Conservation (phyloP, 2,888 invertebrate genomes). For the Acrobasis suavella region DNA sequence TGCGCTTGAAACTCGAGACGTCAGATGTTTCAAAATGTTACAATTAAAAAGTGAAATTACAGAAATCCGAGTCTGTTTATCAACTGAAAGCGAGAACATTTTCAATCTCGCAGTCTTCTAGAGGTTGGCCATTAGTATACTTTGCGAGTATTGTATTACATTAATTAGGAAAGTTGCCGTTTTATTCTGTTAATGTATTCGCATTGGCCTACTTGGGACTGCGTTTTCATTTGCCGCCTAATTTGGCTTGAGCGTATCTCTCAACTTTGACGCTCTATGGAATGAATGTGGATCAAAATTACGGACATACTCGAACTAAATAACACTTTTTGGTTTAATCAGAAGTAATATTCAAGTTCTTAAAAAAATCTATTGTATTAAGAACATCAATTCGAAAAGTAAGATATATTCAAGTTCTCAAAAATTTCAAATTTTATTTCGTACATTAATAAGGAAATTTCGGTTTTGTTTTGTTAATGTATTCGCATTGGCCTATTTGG, state of each 20-base stretch:
- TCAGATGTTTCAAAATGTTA: neutral
- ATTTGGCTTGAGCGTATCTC: slow-evolving; percentile 13
- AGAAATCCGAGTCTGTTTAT: slow-evolving; percentile 8
- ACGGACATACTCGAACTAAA: no score
- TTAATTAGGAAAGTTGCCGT: slow-evolving; percentile 61
- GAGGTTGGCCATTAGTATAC: neutral
- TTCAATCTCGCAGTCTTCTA: slow-evolving; percentile 3
- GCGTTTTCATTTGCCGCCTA: slow-evolving; percentile 15
- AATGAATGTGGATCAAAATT: slow-evolving; percentile 1
- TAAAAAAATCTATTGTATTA: no score
- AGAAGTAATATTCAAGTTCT: no score
- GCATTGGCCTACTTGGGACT: slow-evolving; percentile 47
- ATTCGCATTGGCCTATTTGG: slow-evolving; percentile 54
- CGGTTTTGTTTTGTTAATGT: slow-evolving; percentile 58
- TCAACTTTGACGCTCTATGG: slow-evolving; percentile 14
- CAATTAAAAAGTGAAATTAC: slow-evolving; percentile 10
- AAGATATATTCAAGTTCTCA: no score
- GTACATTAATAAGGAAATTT: slow-evolving; percentile 63
- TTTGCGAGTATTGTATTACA: slow-evolving; percentile 44
- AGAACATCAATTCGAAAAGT: no score
- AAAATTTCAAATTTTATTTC: no score
- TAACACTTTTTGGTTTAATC: no score
- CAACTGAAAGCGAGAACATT: slow-evolving; percentile 11
- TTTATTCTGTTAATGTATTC: slow-evolving; percentile 62
- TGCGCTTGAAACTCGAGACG: neutral